These are phyloP conservation scores for Spodoptera picta DNA, from an alignment of 2,888 invertebrate genomes.

Conservation along the genomic window DNA sequence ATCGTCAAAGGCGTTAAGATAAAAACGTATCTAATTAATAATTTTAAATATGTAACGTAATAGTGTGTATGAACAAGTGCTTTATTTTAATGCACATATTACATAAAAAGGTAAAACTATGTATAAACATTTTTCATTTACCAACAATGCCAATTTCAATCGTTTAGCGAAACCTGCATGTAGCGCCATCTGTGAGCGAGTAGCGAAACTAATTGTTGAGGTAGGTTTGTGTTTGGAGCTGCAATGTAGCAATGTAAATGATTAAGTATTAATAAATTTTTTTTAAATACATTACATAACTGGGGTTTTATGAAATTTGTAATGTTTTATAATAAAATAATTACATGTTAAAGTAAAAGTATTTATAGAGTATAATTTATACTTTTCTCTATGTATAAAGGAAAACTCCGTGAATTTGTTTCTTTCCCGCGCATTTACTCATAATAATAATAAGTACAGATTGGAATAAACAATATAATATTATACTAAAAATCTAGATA, in stretches of 20 bases:
- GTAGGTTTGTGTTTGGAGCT: slow-evolving; percentile 10
- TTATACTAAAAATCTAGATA: slow-evolving; percentile 37
- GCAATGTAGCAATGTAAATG: not conserved
- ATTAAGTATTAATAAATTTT: too few relatives aligned
- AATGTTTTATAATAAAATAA: too few relatives aligned
- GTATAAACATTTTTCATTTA: too few relatives aligned
- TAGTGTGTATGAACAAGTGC: too few relatives aligned
- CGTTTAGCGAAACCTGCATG: slow-evolving; percentile 11
- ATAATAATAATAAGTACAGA: slow-evolving; percentile 10
- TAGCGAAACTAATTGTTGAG: slow-evolving; percentile 62
- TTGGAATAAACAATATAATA: slow-evolving; percentile 15
- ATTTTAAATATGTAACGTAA: too few relatives aligned
- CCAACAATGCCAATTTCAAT: not conserved
- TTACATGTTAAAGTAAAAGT: not conserved
- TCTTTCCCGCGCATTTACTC: slow-evolving; percentile 20
- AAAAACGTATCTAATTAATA: too few relatives aligned
- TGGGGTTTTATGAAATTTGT: too few relatives aligned
- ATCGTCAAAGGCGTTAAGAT: too few relatives aligned
- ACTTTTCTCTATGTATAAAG: not conserved
- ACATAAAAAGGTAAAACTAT: too few relatives aligned
- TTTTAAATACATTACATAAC: too few relatives aligned
- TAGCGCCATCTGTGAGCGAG: slow-evolving; percentile 77
- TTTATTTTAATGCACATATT: too few relatives aligned
- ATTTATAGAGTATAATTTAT: not conserved
- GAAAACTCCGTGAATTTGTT: not conserved